These are phyloP conservation scores for Alviniconcha strummeri DNA, from an alignment of 2,888 invertebrate species.

Conservation along the genomic window DNA sequence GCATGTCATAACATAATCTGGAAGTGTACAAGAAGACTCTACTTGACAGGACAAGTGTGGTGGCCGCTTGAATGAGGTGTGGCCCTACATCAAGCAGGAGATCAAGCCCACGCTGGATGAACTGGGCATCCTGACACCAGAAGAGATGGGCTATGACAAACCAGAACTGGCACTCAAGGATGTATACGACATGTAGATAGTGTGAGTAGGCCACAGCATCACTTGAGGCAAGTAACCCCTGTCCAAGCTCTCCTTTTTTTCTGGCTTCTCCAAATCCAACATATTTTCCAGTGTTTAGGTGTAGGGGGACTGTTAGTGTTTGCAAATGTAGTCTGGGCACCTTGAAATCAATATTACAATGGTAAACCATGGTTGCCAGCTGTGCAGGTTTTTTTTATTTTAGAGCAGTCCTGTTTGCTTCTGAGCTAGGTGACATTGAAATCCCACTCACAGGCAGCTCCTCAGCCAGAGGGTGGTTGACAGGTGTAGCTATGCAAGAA, in stretches of 20 bases:
- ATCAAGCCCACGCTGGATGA: conserved; percentile 93
- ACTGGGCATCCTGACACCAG: conserved; percentile 93
- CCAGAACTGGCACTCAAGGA: conserved; percentile 89
- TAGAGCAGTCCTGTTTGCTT: too few relatives aligned
- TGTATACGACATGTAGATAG: conserved; percentile 65
- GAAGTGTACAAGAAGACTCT: too few relatives aligned
- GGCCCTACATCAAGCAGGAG: conserved; percentile 79
- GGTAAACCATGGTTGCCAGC: too few relatives aligned
- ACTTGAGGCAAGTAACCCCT: background rate
- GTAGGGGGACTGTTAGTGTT: background rate
- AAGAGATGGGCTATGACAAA: conserved; percentile 96
- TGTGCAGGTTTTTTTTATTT: background rate
- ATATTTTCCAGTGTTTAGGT: background rate
- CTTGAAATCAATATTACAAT: too few relatives aligned
- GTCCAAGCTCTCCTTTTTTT: background rate
- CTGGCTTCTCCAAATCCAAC: background rate
- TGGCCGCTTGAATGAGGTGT: conserved; percentile 78
- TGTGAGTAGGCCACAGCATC: background rate
- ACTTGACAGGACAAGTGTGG: conserved; percentile 46
- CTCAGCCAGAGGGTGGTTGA: too few relatives aligned
- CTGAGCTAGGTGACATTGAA: too few relatives aligned
- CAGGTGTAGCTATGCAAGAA: too few relatives aligned
- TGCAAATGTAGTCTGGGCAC: too few relatives aligned
- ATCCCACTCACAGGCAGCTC: too few relatives aligned
- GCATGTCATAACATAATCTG: too few relatives aligned